Base-by-base conservation (phyloP, 2,113 vertebrate species). In the Passer domesticus region DNA sequence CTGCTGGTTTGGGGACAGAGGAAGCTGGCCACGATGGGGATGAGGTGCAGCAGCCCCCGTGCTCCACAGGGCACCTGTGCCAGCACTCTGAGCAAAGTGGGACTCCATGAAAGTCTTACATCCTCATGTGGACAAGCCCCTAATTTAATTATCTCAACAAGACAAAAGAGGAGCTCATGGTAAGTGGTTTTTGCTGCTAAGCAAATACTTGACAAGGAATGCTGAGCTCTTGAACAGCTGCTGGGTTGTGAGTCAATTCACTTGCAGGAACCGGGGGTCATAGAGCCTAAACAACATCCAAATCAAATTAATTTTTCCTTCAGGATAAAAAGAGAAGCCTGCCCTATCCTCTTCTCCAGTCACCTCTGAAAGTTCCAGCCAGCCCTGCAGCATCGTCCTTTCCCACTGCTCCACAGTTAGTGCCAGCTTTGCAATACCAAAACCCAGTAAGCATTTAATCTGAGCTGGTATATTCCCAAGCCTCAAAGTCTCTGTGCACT, bases 401-500 rank as follows among this genome's bases (percentile, higher is more conserved):
- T 23, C 75, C 70, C 1, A 0, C 11, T 24, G 44, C 44, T 83
- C 58, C 1, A 0, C 52, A 47, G 14, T 0, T 0, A 64, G 44
- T 4, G 41, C 49, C 4, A 2, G 19, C 12, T 60, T 66, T 63
- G 81, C 50, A 89, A n/a, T 12, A 43, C 60, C 60, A 78, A 87
- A 77, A 66, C 31, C 35, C 33, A 66, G 55, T 0, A 10, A 83
- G n/a, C 28, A 33, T 58, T 91, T 84, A 8, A 68, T 55, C 60
- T 47, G 31, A 70, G 43, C 20, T 82, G 62, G 47, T 13, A 11
- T 33, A 67, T 67, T 33, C 23, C 47, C 52, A 75, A 72, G 37
- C 35, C 68, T 56, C 73, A 43, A 6, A 55, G 60, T 14, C 52
- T 55, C 39, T 24, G 4, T 1, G 2, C 30, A 4, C 62, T 55